Conservation (phyloP, 2,113 vertebrate species). For the Hucho hucho region DNA sequence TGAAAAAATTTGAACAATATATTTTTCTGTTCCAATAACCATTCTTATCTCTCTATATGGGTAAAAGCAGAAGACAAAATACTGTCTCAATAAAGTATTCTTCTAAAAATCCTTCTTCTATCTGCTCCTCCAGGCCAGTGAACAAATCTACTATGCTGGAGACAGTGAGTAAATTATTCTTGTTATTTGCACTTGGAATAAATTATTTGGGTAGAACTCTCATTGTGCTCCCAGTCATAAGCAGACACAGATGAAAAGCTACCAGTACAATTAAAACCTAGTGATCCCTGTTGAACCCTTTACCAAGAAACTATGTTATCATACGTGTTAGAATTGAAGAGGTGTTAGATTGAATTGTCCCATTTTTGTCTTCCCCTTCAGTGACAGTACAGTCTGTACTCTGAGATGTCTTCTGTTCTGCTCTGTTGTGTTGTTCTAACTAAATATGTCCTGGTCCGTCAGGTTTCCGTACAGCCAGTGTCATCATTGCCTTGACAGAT, state of each 20-base stretch:
- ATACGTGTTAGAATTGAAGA: too few species aligned
- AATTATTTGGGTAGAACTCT: neutral
- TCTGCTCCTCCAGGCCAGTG: slow-evolving; percentile 85
- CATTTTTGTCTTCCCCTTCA: too few species aligned
- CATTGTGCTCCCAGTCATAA: neutral
- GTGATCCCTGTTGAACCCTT: too few species aligned
- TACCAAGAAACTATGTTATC: too few species aligned
- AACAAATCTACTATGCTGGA: slow-evolving; percentile 95
- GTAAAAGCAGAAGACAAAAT: neutral
- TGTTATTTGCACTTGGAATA: neutral
- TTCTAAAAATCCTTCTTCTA: neutral
- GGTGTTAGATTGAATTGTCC: too few species aligned
- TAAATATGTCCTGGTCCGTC: slow-evolving; percentile 14
- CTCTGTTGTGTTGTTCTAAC: neutral
- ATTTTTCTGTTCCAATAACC: too few species aligned
- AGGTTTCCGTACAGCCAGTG: slow-evolving; percentile 94
- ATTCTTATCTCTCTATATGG: neutral
- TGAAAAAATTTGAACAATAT: neutral
- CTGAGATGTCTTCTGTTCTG: neutral
- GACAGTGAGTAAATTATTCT: slow-evolving; percentile 80
- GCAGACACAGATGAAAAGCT: too few species aligned
- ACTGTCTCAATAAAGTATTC: neutral
- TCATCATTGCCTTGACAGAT: slow-evolving; percentile 96
- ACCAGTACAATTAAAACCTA: too few species aligned
- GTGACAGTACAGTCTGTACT: neutral